Evolutionary conservation across 2,113 vertebrate species (phyloP).

Genomic region (Megaceryle maxima): DNA sequence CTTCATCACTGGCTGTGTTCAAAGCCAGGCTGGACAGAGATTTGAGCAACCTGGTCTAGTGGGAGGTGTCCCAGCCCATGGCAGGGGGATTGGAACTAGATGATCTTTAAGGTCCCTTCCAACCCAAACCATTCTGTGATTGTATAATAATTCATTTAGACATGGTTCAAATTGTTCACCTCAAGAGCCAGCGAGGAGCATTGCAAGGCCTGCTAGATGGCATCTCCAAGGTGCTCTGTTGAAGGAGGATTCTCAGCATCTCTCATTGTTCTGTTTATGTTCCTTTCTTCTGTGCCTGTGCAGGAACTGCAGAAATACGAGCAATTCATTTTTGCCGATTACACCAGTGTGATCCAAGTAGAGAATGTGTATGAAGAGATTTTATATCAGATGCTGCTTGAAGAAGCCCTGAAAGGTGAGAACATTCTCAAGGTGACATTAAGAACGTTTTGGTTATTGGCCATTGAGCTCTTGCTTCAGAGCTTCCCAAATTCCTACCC

Average conservation of each 20-base stretch:
- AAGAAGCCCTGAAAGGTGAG: slow-evolving; percentile 87
- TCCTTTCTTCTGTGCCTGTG: neutral
- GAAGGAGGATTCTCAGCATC: neutral
- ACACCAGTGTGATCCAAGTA: slow-evolving; percentile 85
- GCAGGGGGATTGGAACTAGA: neutral
- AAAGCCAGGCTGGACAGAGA: neutral
- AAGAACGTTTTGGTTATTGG: neutral
- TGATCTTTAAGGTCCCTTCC: neutral
- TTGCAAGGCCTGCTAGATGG: neutral
- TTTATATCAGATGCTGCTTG: slow-evolving; percentile 82
- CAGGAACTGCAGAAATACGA: slow-evolving; percentile 88
- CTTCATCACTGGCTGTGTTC: neutral
- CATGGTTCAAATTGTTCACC: neutral
- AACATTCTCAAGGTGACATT: neutral
- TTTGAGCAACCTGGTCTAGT: neutral
- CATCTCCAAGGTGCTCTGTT: neutral
- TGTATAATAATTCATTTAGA: neutral
- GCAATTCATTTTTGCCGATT: slow-evolving; percentile 83
- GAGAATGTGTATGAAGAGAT: slow-evolving; percentile 91
- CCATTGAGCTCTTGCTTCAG: neutral
- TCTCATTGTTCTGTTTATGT: neutral
- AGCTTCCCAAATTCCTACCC: neutral
- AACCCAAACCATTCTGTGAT: neutral
- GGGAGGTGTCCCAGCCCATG: neutral
- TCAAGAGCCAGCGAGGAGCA: neutral